These are phyloP conservation scores for Andrena flavipes DNA, from an alignment of 2,888 invertebrate genomes.

Conservation along the genomic window DNA sequence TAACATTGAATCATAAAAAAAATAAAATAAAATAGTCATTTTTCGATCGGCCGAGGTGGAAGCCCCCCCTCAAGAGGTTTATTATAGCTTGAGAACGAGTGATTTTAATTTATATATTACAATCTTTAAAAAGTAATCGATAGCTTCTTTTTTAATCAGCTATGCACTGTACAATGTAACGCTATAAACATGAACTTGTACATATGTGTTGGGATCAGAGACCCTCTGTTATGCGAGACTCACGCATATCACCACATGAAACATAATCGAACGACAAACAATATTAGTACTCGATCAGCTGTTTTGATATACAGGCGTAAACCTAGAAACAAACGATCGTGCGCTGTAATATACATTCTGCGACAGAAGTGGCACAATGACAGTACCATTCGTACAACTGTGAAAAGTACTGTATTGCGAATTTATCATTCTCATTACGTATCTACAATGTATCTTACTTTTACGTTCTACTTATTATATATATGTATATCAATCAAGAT, in stretches of 20 bases:
- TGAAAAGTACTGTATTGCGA: slow-evolving; percentile 21
- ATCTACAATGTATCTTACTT: slow-evolving; percentile 23
- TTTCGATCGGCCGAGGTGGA: too few relatives aligned
- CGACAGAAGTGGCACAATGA: slow-evolving; percentile 16
- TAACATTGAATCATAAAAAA: too few relatives aligned
- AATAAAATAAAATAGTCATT: too few relatives aligned
- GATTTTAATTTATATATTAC: slow-evolving; percentile 50
- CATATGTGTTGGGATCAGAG: slow-evolving; percentile 40
- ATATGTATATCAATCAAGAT: slow-evolving; percentile 12
- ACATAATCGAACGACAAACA: slow-evolving; percentile 32
- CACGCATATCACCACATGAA: slow-evolving; percentile 10
- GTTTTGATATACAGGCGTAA: slow-evolving; percentile 25
- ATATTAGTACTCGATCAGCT: slow-evolving; percentile 23
- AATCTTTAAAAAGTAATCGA: slow-evolving; percentile 58
- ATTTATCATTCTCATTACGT: slow-evolving; percentile 14
- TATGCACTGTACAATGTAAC: slow-evolving; percentile 43
- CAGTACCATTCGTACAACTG: slow-evolving; percentile 5
- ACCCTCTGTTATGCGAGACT: neutral
- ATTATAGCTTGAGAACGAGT: slow-evolving; percentile 26
- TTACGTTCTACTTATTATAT: neutral
- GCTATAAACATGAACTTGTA: slow-evolving; percentile 54
- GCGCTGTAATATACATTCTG: slow-evolving; percentile 25
- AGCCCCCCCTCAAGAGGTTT: slow-evolving; percentile 22
- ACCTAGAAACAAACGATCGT: slow-evolving; percentile 12
- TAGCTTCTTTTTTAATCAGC: slow-evolving; percentile 33